phyloP scores from a whole-genome alignment of 2,113 vertebrate genomes.

The Oxyruncus cristatus region DNA sequence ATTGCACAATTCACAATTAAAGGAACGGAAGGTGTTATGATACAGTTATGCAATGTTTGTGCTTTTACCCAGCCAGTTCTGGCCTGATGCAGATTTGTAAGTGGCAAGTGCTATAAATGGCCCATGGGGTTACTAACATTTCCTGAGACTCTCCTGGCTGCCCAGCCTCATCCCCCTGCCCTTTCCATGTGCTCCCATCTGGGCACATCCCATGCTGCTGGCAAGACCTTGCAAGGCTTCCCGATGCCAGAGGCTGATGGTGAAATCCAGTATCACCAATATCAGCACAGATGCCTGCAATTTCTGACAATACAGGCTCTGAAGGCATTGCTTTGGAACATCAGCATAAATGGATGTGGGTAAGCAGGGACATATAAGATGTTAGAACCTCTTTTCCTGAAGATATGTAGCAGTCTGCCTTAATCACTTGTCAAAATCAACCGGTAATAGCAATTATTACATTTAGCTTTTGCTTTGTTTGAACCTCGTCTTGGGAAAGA shows the following conservation, averaged over 20 bases:
- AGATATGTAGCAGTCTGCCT: neutral
- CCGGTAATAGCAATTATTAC: neutral
- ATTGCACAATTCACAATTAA: neutral
- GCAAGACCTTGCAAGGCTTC: neutral
- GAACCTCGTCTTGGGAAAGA: neutral
- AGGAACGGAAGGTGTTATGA: neutral
- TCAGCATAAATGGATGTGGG: neutral
- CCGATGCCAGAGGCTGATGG: neutral
- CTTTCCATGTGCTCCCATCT: neutral
- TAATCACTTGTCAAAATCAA: neutral
- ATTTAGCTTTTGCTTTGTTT: neutral
- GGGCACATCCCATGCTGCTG: neutral
- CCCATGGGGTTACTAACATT: neutral
- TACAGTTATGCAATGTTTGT: neutral
- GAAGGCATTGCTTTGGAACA: neutral
- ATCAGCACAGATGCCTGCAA: neutral
- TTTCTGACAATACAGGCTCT: neutral
- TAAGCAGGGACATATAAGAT: neutral
- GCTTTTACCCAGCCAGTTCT: neutral
- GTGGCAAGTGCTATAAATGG: neutral
- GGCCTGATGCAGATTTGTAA: neutral
- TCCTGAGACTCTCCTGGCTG: accelerated
- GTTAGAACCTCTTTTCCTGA: neutral
- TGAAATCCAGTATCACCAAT: neutral
- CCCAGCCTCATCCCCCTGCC: neutral